Evolutionary conservation across 2,888 invertebrate species (phyloP), one percentile per base, ranked within the genome.

Genomic region (Hydriomena furcata): DNA sequence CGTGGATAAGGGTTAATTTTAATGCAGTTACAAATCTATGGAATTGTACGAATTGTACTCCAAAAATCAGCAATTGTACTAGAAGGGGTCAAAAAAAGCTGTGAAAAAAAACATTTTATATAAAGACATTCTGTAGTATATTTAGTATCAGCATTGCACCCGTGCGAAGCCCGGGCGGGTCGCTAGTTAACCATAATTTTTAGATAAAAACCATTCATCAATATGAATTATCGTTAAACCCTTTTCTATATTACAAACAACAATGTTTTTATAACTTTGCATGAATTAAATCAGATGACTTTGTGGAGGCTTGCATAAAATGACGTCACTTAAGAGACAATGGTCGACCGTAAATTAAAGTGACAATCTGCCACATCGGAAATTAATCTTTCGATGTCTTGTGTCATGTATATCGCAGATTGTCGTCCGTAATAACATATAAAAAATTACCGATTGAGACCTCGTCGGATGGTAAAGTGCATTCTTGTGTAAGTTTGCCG

Each of bases 291-390:
- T 80, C 75, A 73, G 74, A 81, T 79, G 73, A 67, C 73, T 68
- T 63, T 60, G 65, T 51, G 58, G 62, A 63, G 62, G 65, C 66
- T 73, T 74, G 74, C 73, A 75, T 69, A 74, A 74, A 75, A 74
- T 86, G 82, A 86, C 82, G 85, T 86, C 88, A 88, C 66, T 69
- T 68, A 74, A 63, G 79, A 85, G 77, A 88, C 88, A 89, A 90
- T 87, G 85, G 83, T 62, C 66, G 80, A 83, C 84, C 82, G 87
- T 90, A 85, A 87, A 88, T 90, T 79, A 85, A 75, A 76, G 79
- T 87, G 87, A 84, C 87, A 87, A 81, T 83, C 79, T 80, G 83
- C 81, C 84, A 83, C 84, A 82, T 86, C 76, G 81, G 79, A 82
- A 82, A 90, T 90, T 88, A 90, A 89, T 89, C 85, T 88, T 73